Evolutionary conservation across 2,888 invertebrate genomes (phyloP).

Genomic region (Emmelina monodactyla): DNA sequence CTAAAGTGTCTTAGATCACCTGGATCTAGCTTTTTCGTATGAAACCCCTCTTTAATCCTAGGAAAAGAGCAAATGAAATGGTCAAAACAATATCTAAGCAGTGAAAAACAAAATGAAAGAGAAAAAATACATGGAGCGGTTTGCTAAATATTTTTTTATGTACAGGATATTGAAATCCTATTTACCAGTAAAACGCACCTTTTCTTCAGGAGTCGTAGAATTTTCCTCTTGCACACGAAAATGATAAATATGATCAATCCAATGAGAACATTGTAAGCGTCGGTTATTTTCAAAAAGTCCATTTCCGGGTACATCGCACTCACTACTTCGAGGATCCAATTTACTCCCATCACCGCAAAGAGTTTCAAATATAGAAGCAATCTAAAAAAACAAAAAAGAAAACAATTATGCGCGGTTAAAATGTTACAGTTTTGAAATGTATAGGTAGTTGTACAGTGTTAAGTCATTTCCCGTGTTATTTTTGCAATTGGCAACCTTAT

Average conservation of each 20-base stretch:
- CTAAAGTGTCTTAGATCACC: constrained; percentile 20
- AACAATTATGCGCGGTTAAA: too few species aligned
- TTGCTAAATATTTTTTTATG: too few species aligned
- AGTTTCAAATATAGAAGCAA: constrained; percentile 74
- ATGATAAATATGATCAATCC: constrained; percentile 76
- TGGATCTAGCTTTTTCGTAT: constrained; percentile 18
- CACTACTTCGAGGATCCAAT: constrained; percentile 77
- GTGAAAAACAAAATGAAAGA: background rate
- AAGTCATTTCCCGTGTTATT: too few species aligned
- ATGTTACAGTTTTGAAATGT: too few species aligned
- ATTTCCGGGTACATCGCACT: constrained; percentile 64
- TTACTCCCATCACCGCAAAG: constrained; percentile 77
- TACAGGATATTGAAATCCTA: too few species aligned
- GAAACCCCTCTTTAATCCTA: constrained; percentile 34
- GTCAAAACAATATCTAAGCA: background rate
- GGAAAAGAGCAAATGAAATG: constrained; percentile 16
- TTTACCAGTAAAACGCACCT: constrained; percentile 54
- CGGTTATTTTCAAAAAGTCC: constrained; percentile 59
- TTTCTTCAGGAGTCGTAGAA: constrained; percentile 67
- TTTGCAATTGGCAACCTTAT: too few species aligned
- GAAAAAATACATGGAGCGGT: too few species aligned
- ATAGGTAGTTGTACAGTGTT: too few species aligned
- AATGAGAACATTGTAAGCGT: constrained; percentile 72
- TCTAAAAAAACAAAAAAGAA: constrained; percentile 55
- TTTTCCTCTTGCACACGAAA: constrained; percentile 76